These are phyloP conservation scores for Callithrix jacchus DNA, from an alignment of 2,113 vertebrate species.

Conservation along the genomic window DNA sequence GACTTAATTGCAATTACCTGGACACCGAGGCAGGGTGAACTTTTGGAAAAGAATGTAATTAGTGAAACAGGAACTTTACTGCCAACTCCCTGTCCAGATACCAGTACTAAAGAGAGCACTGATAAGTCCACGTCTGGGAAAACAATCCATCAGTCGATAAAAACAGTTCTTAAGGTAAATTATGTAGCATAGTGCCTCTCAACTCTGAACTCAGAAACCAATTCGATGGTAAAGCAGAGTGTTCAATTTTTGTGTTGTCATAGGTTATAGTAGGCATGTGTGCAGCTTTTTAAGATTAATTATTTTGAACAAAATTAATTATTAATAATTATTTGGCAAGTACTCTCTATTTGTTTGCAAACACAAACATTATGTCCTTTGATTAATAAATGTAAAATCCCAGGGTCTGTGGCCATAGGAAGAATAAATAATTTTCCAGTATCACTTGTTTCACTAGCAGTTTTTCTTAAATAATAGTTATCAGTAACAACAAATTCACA, in stretches of 20 bases:
- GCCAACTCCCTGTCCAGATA: slow-evolving; percentile 80
- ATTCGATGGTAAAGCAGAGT: neutral
- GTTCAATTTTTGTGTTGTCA: neutral
- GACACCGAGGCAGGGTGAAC: slow-evolving; percentile 87
- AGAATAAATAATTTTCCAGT: neutral
- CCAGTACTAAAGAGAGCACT: slow-evolving; percentile 68
- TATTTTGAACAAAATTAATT: neutral
- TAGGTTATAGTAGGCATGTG: neutral
- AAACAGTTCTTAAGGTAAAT: neutral
- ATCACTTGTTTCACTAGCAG: neutral
- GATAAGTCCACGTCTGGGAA: slow-evolving; percentile 76
- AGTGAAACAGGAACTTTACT: slow-evolving; percentile 83
- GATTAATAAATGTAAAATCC: neutral
- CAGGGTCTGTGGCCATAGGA: neutral
- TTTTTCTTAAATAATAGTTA: neutral
- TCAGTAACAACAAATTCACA: neutral
- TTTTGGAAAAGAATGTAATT: slow-evolving; percentile 88
- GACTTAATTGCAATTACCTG: slow-evolving; percentile 90
- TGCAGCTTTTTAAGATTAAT: neutral
- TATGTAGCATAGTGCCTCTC: neutral
- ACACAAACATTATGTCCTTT: neutral
- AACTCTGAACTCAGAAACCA: neutral
- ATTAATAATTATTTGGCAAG: neutral
- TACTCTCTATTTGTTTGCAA: neutral
- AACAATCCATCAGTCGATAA: slow-evolving; percentile 59